These are phyloP conservation scores for Drosophila parvula DNA, from an alignment of 1,140 invertebrate genomes.

Conservation along the genomic window DNA sequence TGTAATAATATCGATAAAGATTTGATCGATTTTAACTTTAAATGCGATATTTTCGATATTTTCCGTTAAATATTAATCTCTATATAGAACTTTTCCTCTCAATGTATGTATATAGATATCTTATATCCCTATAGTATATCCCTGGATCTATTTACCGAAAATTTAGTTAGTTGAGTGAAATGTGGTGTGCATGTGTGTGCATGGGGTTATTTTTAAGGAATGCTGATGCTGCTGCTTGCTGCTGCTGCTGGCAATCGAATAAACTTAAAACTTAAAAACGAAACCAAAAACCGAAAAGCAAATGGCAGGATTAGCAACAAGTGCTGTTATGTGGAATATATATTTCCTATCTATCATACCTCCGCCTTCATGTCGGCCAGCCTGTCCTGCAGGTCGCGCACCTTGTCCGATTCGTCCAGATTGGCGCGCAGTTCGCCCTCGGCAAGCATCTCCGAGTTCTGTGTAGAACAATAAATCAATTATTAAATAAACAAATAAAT, in stretches of 20 bases:
- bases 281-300: conserved; percentile 56
- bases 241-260: conserved; percentile 25
- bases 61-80: no score
- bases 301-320: conserved; percentile 6
- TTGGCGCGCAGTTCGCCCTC: conserved; percentile 93
- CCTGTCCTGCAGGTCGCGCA: conserved; percentile 95
- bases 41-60: no score
- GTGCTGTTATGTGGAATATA: not conserved
- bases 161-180: conserved; percentile 10
- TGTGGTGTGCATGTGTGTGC: not conserved
- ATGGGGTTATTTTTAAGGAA: conserved; percentile 6
- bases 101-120: no score
- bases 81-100: no score
- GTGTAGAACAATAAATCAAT: conserved; percentile 36
- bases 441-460: conserved; percentile 96
- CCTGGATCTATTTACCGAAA: not conserved
- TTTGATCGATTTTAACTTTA: no score
- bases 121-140: no score
- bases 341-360: conserved; percentile 86
- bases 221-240: not conserved
- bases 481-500: not conserved
- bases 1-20: no score
- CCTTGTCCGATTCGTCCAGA: conserved; percentile 92
- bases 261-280: conserved; percentile 24
- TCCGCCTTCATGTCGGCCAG: conserved; percentile 96